Evolutionary conservation across 2,888 invertebrate species (phyloP).

Genomic region (Conchocele bisecta): DNA sequence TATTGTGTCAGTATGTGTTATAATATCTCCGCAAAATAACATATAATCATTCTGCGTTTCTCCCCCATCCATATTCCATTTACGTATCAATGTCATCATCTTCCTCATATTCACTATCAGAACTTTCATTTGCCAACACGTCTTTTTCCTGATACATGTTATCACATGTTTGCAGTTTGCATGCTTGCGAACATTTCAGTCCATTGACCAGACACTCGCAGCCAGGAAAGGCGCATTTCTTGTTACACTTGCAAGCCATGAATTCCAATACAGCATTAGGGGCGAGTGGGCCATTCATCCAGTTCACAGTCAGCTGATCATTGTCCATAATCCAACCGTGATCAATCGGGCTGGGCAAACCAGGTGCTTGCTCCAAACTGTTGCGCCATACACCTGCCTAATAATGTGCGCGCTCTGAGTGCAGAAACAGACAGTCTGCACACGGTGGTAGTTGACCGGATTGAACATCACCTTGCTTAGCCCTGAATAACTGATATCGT

Average conservation of each 20-base stretch:
- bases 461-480: constrained; percentile 43
- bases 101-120: background rate
- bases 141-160: constrained; percentile 4
- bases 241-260: constrained; percentile 7
- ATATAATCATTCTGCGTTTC: too few species aligned
- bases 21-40: too few species aligned
- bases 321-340: constrained; percentile 21
- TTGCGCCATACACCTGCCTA: constrained; percentile 47
- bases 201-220: constrained; percentile 5
- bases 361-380: constrained; percentile 8
- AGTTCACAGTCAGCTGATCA: constrained; percentile 8
- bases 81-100: constrained; percentile 11
- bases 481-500: constrained; percentile 40
- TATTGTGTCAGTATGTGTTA: too few species aligned
- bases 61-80: too few species aligned
- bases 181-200: constrained; percentile 6
- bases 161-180: background rate
- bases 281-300: constrained; percentile 24
- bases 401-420: constrained; percentile 49
- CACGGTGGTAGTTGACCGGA: constrained; percentile 41
- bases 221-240: background rate
- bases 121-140: background rate
- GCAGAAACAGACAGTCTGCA: constrained; percentile 18
- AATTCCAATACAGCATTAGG: constrained; percentile 2
- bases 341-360: constrained; percentile 21